A percentile compares a stretch with the other conserved stretches of the same genome.
Evolutionary conservation across 2,797 vertebrate genomes (phyloP).

Genomic region (Phataginus tetradactyla): DNA sequence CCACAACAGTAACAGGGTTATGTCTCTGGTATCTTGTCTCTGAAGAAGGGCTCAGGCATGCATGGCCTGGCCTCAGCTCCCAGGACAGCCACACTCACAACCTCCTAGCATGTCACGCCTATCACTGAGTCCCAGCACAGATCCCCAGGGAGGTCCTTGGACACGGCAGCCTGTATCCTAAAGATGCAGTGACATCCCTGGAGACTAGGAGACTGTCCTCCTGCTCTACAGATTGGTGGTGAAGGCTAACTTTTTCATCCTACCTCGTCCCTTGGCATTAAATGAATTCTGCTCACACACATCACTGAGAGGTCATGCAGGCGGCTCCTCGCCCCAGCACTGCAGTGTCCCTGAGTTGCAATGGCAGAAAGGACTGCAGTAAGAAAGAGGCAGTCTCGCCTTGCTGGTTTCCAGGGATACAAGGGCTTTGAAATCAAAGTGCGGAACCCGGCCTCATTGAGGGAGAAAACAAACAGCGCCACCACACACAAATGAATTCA

Average conservation of each 20-base stretch:
- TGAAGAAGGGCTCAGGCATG: not conserved
- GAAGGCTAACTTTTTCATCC: not conserved
- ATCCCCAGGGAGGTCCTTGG: not conserved
- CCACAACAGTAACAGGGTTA: not conserved
- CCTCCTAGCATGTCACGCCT: conserved; percentile 13
- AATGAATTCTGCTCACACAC: conserved; percentile 47
- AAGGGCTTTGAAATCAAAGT: not conserved
- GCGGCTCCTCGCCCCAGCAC: conserved; percentile 28
- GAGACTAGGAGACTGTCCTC: not conserved
- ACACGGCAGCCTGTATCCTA: not conserved
- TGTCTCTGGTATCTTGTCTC: not conserved
- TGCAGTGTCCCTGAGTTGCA: conserved; percentile 52
- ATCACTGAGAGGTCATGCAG: not conserved
- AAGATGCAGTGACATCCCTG: not conserved
- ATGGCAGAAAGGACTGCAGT: conserved; percentile 25
- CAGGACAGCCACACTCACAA: not conserved
- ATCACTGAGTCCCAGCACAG: conserved; percentile 11
- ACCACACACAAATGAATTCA: not conserved
- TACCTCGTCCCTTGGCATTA: not conserved
- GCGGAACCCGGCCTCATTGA: not conserved
- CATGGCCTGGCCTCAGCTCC: not conserved
- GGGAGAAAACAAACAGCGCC: not conserved
- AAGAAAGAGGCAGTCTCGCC: conserved; percentile 48
- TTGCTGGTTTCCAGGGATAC: conserved; percentile 47
- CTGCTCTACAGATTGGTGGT: not conserved